phyloP scores from a whole-genome alignment of 2,797 vertebrate species.

The Gymnothorax reevesii region DNA sequence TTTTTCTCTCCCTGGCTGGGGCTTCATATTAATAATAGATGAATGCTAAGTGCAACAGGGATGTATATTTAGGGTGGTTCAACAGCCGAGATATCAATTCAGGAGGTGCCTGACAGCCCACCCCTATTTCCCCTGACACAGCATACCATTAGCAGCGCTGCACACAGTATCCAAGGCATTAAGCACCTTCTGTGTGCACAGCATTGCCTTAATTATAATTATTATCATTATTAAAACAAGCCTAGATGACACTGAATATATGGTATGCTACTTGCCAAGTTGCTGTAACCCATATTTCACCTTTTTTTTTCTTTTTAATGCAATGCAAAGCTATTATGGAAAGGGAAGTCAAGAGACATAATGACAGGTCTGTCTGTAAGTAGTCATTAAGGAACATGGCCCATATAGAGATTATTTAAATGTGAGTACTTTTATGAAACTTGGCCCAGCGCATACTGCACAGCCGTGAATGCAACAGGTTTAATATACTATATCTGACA shows the following conservation, averaged over 20 bases:
- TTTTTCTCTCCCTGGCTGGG: conserved; percentile 66
- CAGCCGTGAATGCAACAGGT: background rate
- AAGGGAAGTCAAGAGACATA: too few relatives aligned
- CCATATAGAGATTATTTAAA: background rate
- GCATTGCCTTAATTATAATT: background rate
- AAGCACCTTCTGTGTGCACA: background rate
- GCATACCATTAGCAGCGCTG: conserved; percentile 24
- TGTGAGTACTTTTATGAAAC: background rate
- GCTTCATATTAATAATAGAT: conserved; percentile 78
- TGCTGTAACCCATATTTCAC: background rate
- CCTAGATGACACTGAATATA: background rate
- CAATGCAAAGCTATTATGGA: background rate
- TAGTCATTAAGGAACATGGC: background rate
- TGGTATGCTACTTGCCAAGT: background rate
- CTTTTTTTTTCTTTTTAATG: background rate
- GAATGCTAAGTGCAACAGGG: conserved; percentile 78
- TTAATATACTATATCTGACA: background rate
- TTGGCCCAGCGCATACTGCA: background rate
- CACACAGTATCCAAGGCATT: background rate
- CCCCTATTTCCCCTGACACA: background rate
- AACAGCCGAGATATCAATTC: conserved; percentile 65
- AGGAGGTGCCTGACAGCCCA: conserved; percentile 18
- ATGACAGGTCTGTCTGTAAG: too few relatives aligned
- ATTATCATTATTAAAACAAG: conserved; percentile 7
- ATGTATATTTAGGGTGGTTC: conserved; percentile 69